Base-by-base conservation (phyloP, 2,797 vertebrate species). In the Pantherophis alleghaniensis region DNA sequence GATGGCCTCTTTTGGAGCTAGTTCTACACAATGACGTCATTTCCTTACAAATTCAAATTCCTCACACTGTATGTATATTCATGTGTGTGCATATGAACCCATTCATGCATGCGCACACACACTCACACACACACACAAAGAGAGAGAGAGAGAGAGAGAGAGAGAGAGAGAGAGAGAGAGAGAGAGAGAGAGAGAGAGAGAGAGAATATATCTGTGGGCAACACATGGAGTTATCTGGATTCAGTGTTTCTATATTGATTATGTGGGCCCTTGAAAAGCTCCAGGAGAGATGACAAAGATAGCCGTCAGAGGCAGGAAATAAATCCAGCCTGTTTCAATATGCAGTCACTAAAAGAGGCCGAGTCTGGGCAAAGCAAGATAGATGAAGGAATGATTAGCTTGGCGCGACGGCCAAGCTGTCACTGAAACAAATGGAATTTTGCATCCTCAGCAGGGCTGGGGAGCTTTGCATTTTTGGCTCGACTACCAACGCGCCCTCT, bases 261-360 rank as follows among this genome's bases (percentile, higher is more conserved):
- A 9, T 42, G 53, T 83, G 47, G 14, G 42, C n/a, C 26, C 10
- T 88, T 89, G 89, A 57, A 88, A 51, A 91, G 42, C 86, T 79
- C n/a, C 57, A 57, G 79, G 69, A 91, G 61, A 24, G 57, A 91
- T 91, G 66, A 32, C 24, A 56, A 61, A 69, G 42, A 26, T 26
- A 56, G 63, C 24, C 20, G 22, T 86, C 60, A 90, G 55, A 90
- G 87, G 74, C 91, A 93, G 83, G 87, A 87, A 90, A 93, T 90
- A 93, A 93, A 93, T 92, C 91, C 56, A 59, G 53, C 69, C 74
- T 66, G 79, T 79, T 91, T 93, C 91, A 93, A 90, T 91, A 90
- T 69, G 57, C 69, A 60, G 74, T 89, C 59, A 86, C 60, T 57
- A 88, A 89, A 87, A 87, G 88, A 56, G 53, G 57, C 66, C 57